phyloP scores from a whole-genome alignment of 2,797 vertebrate genomes.

The Linurgus olivaceus region DNA sequence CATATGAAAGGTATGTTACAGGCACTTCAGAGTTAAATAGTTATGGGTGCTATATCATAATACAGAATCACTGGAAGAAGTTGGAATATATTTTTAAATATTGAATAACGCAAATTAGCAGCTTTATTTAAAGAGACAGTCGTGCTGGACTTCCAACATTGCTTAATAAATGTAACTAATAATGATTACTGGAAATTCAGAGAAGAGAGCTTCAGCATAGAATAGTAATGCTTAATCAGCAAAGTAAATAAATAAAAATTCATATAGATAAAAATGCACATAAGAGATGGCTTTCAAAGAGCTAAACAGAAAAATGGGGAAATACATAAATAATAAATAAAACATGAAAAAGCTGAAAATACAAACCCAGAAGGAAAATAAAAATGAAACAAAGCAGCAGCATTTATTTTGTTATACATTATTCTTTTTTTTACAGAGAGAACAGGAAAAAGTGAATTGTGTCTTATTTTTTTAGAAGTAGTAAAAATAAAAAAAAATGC shows the following conservation, averaged over 20 bases:
- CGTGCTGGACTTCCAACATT: not conserved
- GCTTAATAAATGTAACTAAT: conserved; percentile 18
- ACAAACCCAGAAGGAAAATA: not conserved
- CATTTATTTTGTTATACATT: not conserved
- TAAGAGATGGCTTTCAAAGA: not conserved
- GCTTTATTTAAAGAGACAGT: not conserved
- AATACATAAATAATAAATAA: not conserved
- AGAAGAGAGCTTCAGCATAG: not conserved
- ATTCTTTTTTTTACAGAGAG: not conserved
- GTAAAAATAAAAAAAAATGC: not conserved
- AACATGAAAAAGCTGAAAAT: not conserved
- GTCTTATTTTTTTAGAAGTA: not conserved
- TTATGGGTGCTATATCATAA: not conserved
- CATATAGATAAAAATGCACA: not conserved
- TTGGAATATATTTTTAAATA: not conserved
- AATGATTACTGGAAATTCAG: not conserved
- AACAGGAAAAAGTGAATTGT: not conserved
- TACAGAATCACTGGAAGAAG: not conserved
- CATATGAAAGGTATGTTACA: not conserved
- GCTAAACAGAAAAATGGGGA: not conserved
- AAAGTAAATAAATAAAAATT: not conserved
- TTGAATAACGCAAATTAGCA: not conserved
- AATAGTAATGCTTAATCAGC: not conserved
- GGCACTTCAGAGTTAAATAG: not conserved
- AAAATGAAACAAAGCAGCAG: not conserved